Base-by-base conservation (phyloP, 2,888 invertebrate genomes). In the Hesperia comma region DNA sequence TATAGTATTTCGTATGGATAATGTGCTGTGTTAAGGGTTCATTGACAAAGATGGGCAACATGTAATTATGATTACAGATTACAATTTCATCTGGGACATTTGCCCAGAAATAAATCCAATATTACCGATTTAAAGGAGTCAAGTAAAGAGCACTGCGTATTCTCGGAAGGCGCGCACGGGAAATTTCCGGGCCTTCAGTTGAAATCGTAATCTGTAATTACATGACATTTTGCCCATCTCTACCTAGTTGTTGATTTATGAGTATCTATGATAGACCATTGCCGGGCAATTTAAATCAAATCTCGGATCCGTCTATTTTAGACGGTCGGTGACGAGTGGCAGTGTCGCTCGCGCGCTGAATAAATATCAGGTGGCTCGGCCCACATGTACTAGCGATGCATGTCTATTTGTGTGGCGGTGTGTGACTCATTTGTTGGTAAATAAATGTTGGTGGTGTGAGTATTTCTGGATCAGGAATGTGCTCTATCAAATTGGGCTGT, bases 161-260 rank as follows among this genome's bases (percentile, higher is more conserved):
- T n/a, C n/a, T n/a, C n/a, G n/a, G n/a, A n/a, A n/a, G n/a, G n/a
- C n/a, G n/a, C n/a, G n/a, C n/a, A n/a, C n/a, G n/a, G n/a, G n/a
- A n/a, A n/a, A n/a, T n/a, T n/a, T n/a, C n/a, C n/a, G n/a, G n/a
- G n/a, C n/a, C n/a, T n/a, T n/a, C n/a, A n/a, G n/a, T n/a, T n/a
- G n/a, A n/a, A n/a, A n/a, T n/a, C n/a, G n/a, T n/a, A n/a, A n/a
- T n/a, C n/a, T n/a, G n/a, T n/a, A n/a, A n/a, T n/a, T n/a, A n/a
- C n/a, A n/a, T n/a, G n/a, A n/a, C n/a, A n/a, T n/a, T n/a, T n/a
- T n/a, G n/a, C n/a, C n/a, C n/a, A n/a, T n/a, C 2, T 26, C 26
- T 26, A 26, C 26, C 26, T 8, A 37, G 12, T 49, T 49, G 17
- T 17, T 7, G 74, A 71, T 69, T 70, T 69, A 70, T 67, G 71